phyloP scores from a whole-genome alignment of 2,113 vertebrate genomes.

The Oryzias celebensis region DNA sequence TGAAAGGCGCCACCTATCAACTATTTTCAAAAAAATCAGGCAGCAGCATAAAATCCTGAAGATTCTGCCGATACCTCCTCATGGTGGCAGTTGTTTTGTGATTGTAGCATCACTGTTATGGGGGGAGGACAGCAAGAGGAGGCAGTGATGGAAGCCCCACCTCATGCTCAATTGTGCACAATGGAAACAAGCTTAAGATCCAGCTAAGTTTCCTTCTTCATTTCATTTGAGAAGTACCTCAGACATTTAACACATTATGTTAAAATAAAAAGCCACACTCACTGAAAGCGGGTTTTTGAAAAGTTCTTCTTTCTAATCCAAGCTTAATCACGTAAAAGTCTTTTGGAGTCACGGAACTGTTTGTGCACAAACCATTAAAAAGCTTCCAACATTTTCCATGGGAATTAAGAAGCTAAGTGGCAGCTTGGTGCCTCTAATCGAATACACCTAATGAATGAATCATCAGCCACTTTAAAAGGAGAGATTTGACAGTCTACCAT shows the following conservation, averaged over 20 bases:
- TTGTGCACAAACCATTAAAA: not conserved
- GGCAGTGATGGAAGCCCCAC: slow-evolving; percentile 24
- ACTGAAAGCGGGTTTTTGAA: too few species aligned
- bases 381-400: not conserved
- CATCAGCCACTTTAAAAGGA: not conserved
- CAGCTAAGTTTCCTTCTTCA: slow-evolving; percentile 9
- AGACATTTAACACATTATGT: not conserved
- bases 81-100: too few species aligned
- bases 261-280: not conserved
- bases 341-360: not conserved
- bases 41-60: too few species aligned
- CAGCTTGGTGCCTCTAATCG: not conserved
- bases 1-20: slow-evolving; percentile 4
- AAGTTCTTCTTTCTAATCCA: too few species aligned
- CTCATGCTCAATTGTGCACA: slow-evolving; percentile 31
- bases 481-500: too few species aligned
- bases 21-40: too few species aligned
- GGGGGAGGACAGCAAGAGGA: slow-evolving; percentile 44
- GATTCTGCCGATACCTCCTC: too few species aligned
- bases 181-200: slow-evolving; percentile 46
- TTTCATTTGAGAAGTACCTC: slow-evolving; percentile 3
- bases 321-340: not conserved
- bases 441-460: not conserved
- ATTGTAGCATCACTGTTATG: slow-evolving; percentile 12
- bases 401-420: not conserved